These are phyloP conservation scores for Ferrisia virgata DNA, from an alignment of 2,888 invertebrate species.

Conservation along the genomic window DNA sequence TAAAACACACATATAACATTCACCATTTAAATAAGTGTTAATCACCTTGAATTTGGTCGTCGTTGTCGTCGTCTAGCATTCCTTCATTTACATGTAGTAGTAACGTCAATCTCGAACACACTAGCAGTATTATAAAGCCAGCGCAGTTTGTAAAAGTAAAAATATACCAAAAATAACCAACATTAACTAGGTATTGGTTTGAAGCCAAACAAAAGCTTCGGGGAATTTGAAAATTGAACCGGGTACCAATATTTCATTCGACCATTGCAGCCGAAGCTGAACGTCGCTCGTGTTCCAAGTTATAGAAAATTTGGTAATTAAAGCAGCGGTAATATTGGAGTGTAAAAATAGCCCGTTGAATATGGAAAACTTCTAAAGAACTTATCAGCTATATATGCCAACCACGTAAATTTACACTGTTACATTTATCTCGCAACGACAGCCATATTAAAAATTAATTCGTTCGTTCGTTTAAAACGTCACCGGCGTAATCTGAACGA, in stretches of 20 bases:
- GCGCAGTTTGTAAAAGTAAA: not conserved
- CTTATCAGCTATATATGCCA: not conserved
- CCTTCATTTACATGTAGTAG: not conserved
- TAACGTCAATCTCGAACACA: not conserved
- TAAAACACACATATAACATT: no score
- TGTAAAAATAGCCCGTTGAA: not conserved
- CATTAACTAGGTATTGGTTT: not conserved
- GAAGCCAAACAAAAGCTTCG: not conserved
- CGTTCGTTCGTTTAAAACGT: not conserved
- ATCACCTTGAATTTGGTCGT: no score
- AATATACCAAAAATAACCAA: not conserved
- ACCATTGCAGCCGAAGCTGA: not conserved
- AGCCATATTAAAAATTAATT: not conserved
- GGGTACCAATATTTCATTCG: constrained; percentile 1
- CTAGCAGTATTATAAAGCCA: not conserved
- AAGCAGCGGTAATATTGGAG: not conserved
- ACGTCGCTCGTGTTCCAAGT: not conserved
- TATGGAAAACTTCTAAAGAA: not conserved
- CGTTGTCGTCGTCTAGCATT: no score
- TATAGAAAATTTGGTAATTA: not conserved
- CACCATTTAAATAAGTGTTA: no score
- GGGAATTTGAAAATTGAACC: not conserved
- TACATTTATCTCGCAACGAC: not conserved
- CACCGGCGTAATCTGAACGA: not conserved
- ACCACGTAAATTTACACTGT: not conserved